Evolutionary conservation across 1,140 invertebrate species (phyloP), one percentile per base, ranked within the genome.

Genomic region (Schlechtendalia chinensis): DNA sequence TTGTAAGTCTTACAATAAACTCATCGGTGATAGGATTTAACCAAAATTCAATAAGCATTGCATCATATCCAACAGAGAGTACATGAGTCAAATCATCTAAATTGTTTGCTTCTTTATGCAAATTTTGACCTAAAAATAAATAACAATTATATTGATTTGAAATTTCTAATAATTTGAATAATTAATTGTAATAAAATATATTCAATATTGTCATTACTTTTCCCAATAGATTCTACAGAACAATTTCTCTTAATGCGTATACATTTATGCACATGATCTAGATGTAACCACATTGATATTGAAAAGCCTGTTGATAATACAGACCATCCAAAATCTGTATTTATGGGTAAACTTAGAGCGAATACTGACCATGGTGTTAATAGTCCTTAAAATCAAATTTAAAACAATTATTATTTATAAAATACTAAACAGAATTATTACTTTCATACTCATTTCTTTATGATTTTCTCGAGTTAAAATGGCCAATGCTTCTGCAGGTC

Each of bases 301-400:
- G 90, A 89, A 83, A 89, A 91, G 12, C 91, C 90, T 24, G 89
- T 87, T 54, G 88, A 83, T 89, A 90, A 91, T 56, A 90, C 86
- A 24, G 88, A 87, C 90, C 87, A 90, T 74, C 85, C 86, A 79
- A 87, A 83, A 84, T 87, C 87, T 19, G 85, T 86, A 72, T 88
- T 89, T 82, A 88, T 84, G 22, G 85, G 89, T 83, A 88, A 74
- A 82, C 85, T 89, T 29, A 84, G 84, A 77, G 88, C 88, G 75
- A 87, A 86, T 1, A 86, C 84, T 3, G 88, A 87, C 88, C 88
- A 89, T 1, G 87, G 87, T 72, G 87, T 88, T 53, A 80, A 50
- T 1, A 83, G 16, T 22, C 79, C 82, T 83, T 67, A 61, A 82
- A 65, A 63, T n/a, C 45, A 56, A 45, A 59, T 67, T 56, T 32